Evolutionary conservation across 2,888 invertebrate genomes (phyloP).

Genomic region (Oligia strigilis): DNA sequence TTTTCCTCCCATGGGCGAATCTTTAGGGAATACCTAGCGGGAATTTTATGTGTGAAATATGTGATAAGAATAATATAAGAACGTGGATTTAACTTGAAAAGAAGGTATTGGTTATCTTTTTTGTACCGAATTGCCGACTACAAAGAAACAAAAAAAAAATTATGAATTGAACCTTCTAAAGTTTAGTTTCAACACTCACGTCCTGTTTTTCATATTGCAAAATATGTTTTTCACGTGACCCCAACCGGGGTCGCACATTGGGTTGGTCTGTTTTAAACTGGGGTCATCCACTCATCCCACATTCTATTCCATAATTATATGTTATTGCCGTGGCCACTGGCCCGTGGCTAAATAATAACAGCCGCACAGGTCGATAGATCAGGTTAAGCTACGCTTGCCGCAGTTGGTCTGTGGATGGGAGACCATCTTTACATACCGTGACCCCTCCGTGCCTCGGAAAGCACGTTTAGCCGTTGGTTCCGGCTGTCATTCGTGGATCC

Average conservation of each 20-base stretch:
- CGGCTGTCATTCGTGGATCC: too few species aligned
- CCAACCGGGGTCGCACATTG: background rate
- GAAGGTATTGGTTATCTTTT: background rate
- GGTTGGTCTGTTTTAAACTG: background rate
- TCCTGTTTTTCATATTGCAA: background rate
- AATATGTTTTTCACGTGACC: background rate
- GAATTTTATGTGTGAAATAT: conserved; percentile 23
- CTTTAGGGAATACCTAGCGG: background rate
- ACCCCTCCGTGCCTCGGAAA: too few species aligned
- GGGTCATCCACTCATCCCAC: background rate
- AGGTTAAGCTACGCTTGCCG: too few species aligned
- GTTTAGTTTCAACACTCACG: background rate
- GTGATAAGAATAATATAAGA: conserved; percentile 25
- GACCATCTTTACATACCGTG: too few species aligned
- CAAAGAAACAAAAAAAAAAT: background rate
- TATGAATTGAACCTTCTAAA: background rate
- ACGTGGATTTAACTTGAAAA: conserved; percentile 12
- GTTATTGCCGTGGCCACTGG: too few species aligned
- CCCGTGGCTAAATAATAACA: too few species aligned
- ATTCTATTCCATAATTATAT: background rate
- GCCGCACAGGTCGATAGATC: too few species aligned
- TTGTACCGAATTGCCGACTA: too few species aligned
- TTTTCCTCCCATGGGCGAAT: conserved; percentile 17
- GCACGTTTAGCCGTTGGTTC: too few species aligned
- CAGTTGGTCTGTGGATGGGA: too few species aligned